phyloP scores from a whole-genome alignment of 2,797 vertebrate genomes.

The Etheostoma perlongum region DNA sequence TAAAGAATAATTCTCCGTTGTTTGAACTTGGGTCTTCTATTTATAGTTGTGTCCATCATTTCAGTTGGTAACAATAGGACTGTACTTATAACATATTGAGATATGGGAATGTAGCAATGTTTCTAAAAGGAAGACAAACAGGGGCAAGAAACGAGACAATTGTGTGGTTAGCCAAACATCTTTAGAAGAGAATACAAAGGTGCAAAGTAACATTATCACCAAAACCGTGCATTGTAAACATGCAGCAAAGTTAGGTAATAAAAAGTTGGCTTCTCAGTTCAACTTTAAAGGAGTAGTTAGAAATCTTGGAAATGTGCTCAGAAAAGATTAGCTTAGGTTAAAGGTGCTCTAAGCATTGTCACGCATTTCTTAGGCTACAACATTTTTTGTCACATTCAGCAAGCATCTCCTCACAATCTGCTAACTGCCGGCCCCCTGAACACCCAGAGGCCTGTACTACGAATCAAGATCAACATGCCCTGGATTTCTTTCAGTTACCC shows the following conservation, averaged over 20 bases:
- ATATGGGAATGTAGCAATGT: not conserved
- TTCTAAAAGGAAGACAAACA: not conserved
- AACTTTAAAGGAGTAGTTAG: not conserved
- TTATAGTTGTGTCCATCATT: not conserved
- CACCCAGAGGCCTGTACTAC: no score
- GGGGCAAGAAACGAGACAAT: not conserved
- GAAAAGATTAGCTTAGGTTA: not conserved
- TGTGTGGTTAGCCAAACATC: not conserved
- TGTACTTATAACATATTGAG: not conserved
- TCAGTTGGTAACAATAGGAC: not conserved
- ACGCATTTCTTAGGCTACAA: no score
- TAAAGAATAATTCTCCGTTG: constrained; percentile 2
- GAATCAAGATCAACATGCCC: no score
- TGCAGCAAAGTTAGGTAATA: not conserved
- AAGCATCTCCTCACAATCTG: no score
- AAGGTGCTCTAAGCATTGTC: no score
- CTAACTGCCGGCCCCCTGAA: no score
- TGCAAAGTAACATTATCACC: not conserved
- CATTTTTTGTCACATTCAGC: no score
- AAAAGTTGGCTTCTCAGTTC: not conserved
- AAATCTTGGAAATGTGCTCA: not conserved
- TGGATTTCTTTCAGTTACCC: no score
- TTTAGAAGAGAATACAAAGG: not conserved
- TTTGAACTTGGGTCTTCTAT: not conserved
- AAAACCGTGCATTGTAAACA: not conserved